Evolutionary conservation across 1,140 invertebrate species (phyloP).

Genomic region (Magallana ariakensis): DNA sequence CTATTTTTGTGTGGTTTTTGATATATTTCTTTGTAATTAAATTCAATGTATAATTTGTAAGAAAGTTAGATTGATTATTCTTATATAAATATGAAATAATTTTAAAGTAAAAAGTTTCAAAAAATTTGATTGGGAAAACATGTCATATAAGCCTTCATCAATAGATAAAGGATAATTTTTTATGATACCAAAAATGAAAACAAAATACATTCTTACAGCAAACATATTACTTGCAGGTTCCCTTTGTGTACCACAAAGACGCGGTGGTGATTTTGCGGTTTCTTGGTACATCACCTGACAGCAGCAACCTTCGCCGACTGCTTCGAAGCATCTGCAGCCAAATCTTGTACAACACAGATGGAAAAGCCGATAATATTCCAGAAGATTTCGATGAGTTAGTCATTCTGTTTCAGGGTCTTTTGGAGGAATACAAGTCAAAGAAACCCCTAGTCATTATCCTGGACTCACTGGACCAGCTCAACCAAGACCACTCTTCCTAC

Average conservation of each 20-base stretch:
- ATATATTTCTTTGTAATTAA: too few species aligned
- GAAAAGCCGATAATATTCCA: slow-evolving; percentile 40
- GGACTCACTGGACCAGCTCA: slow-evolving; percentile 73
- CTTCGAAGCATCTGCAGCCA: slow-evolving; percentile 67
- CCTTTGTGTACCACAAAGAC: slow-evolving; percentile 50
- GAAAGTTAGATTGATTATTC: too few species aligned
- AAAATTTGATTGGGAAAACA: too few species aligned
- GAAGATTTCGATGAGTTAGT: slow-evolving; percentile 60
- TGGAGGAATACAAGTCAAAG: slow-evolving; percentile 52
- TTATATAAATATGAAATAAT: too few species aligned
- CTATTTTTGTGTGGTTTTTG: too few species aligned
- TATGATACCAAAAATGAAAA: too few species aligned
- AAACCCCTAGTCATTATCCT: slow-evolving; percentile 72
- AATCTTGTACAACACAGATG: slow-evolving; percentile 51
- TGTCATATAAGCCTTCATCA: too few species aligned
- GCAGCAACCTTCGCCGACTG: slow-evolving; percentile 63
- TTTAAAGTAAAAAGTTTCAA: too few species aligned
- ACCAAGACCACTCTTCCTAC: slow-evolving; percentile 62
- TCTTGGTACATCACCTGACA: slow-evolving; percentile 69
- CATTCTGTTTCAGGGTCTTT: slow-evolving; percentile 51
- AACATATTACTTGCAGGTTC: slow-evolving; percentile 42
- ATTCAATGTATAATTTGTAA: too few species aligned
- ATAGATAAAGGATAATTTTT: too few species aligned
- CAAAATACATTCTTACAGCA: too few species aligned
- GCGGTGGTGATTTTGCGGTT: slow-evolving; percentile 67